Evolutionary conservation across 2,113 vertebrate genomes (phyloP).

Genomic region (Seriola quinqueradiata): DNA sequence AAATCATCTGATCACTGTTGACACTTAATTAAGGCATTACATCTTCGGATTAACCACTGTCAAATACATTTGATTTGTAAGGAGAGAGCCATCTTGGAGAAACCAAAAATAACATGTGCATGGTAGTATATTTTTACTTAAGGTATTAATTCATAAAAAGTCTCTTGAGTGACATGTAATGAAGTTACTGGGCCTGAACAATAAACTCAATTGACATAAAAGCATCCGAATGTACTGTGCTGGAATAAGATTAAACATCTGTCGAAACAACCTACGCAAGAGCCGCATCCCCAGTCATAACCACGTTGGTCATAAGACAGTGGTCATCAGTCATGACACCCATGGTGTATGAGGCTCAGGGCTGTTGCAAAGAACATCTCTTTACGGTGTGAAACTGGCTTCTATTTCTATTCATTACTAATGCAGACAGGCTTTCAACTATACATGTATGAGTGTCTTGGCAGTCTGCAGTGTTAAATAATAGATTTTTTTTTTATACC

Average conservation of each 20-base stretch:
- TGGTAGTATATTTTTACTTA: slow-evolving; percentile 15
- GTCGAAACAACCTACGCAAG: slow-evolving; percentile 36
- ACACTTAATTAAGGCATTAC: neutral
- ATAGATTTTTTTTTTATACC: slow-evolving; percentile 43
- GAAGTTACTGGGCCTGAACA: slow-evolving; percentile 48
- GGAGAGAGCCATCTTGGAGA: slow-evolving; percentile 4
- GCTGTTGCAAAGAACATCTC: slow-evolving; percentile 19
- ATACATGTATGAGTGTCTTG: slow-evolving; percentile 30
- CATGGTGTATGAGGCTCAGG: neutral
- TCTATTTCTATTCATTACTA: slow-evolving; percentile 27
- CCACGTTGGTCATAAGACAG: slow-evolving; percentile 30
- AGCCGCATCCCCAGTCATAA: slow-evolving; percentile 19
- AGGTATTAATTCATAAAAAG: slow-evolving; percentile 41
- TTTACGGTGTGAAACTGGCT: slow-evolving; percentile 26
- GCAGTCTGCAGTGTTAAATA: slow-evolving; percentile 42
- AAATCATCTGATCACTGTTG: slow-evolving; percentile 4
- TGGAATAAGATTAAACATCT: slow-evolving; percentile 60
- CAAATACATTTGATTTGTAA: neutral
- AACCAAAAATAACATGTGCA: slow-evolving; percentile 57
- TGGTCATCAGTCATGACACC: slow-evolving; percentile 30
- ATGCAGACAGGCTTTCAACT: slow-evolving; percentile 49
- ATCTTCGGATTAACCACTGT: slow-evolving; percentile 21
- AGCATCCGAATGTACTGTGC: slow-evolving; percentile 40
- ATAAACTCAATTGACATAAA: slow-evolving; percentile 71
- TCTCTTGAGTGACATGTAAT: slow-evolving; percentile 60